These are phyloP conservation scores for Ptychochromis oligacanthus DNA, from an alignment of 2,113 vertebrate species.

Conservation along the genomic window DNA sequence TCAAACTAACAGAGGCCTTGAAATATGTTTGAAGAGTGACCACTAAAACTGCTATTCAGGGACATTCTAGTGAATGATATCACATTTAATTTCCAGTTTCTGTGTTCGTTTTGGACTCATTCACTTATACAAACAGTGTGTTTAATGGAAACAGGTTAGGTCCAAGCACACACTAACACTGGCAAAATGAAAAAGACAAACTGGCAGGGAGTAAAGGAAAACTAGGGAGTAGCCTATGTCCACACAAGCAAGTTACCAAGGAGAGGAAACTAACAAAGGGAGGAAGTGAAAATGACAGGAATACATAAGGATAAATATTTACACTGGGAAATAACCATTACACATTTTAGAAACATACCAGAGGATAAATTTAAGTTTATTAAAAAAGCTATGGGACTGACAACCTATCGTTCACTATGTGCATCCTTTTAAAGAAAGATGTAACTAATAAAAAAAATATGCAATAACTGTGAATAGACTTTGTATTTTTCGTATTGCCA, in stretches of 20 bases:
- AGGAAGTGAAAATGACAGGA: accelerated
- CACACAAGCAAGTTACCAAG: not conserved
- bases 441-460: no score
- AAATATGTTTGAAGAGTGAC: not conserved
- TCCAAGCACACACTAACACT: not conserved
- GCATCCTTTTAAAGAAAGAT: not conserved
- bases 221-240: no score
- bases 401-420: not conserved
- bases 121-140: not conserved
- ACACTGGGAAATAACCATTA: not conserved
- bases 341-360: not conserved
- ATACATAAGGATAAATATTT: not conserved
- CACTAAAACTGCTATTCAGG: not conserved
- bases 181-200: no score
- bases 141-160: not conserved
- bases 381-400: accelerated
- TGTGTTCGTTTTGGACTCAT: not conserved
- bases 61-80: not conserved
- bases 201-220: no score
- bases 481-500: no score
- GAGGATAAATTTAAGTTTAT: not conserved
- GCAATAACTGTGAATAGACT: no score
- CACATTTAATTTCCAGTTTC: not conserved
- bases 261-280: not conserved
- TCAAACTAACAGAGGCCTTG: not conserved